Conservation (phyloP, 2,888 invertebrate genomes). For the Eurois occulta region DNA sequence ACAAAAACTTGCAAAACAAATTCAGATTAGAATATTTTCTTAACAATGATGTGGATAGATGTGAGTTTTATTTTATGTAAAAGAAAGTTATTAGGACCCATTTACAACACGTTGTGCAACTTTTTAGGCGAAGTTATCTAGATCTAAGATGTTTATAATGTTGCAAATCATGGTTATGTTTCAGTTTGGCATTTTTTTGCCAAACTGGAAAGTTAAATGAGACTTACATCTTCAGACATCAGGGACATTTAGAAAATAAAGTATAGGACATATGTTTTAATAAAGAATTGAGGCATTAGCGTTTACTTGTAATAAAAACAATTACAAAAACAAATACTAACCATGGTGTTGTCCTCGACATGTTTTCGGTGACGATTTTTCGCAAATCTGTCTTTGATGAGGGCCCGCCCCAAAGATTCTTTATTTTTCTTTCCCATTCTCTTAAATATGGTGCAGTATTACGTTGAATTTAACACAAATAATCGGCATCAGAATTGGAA, state of each 20-base stretch:
- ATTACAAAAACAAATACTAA: constrained; percentile 77
- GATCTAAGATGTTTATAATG: background rate
- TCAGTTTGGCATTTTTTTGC: no score
- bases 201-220: background rate
- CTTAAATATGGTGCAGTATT: background rate
- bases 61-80: background rate
- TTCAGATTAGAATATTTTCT: background rate
- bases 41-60: background rate
- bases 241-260: background rate
- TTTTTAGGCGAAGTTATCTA: background rate
- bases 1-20: background rate
- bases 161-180: constrained; percentile 29
- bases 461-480: constrained; percentile 16
- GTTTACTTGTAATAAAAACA: constrained; percentile 11
- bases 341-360: constrained; percentile 94
- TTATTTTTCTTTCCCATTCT: constrained; percentile 94
- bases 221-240: background rate
- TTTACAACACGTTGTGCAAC: constrained; percentile 8
- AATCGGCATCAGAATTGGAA: background rate
- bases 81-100: background rate
- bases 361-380: constrained; percentile 91
- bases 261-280: background rate
- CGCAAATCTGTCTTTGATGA: constrained; percentile 94
- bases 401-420: constrained; percentile 91
- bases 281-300: background rate